A percentile compares a stretch with the other conserved stretches of the same genome.
phyloP scores from a whole-genome alignment of 1,140 invertebrate species.

The Drosophila bipectinata region DNA sequence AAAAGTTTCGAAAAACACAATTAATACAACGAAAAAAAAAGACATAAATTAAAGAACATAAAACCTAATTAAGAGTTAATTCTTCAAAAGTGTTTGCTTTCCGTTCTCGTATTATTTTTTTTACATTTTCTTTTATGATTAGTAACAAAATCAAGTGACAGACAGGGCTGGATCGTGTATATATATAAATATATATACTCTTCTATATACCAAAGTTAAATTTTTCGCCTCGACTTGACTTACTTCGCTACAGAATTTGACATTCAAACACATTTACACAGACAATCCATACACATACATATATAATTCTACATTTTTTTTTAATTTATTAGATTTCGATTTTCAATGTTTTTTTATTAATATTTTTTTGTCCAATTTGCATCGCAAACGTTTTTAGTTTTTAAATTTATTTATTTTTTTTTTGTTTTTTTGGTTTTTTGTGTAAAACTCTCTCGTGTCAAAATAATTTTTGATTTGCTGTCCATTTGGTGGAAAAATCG shows the following conservation, averaged over 20 bases:
- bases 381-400: conserved; percentile 24
- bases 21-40: conserved; percentile 26
- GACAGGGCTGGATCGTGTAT: conserved; percentile 32
- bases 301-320: conserved; percentile 37
- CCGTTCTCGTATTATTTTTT: conserved; percentile 28
- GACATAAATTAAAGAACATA: conserved; percentile 31
- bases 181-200: conserved; percentile 17
- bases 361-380: conserved; percentile 23
- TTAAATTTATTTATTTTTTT: conserved; percentile 11
- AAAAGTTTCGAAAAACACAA: conserved; percentile 29
- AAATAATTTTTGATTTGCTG: conserved; percentile 55
- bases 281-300: conserved; percentile 58
- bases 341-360: conserved; percentile 21
- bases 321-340: conserved; percentile 39
- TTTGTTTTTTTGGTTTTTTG: conserved; percentile 5
- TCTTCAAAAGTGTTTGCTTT: conserved; percentile 20
- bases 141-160: conserved; percentile 31
- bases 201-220: conserved; percentile 27
- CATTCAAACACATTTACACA: conserved; percentile 74
- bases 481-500: conserved; percentile 19
- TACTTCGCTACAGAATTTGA: conserved; percentile 54
- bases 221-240: conserved; percentile 25
- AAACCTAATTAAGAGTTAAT: conserved; percentile 30
- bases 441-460: conserved; percentile 43
- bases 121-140: conserved; percentile 42